phyloP scores from a whole-genome alignment of 2,113 vertebrate genomes.

The Albula glossodonta region DNA sequence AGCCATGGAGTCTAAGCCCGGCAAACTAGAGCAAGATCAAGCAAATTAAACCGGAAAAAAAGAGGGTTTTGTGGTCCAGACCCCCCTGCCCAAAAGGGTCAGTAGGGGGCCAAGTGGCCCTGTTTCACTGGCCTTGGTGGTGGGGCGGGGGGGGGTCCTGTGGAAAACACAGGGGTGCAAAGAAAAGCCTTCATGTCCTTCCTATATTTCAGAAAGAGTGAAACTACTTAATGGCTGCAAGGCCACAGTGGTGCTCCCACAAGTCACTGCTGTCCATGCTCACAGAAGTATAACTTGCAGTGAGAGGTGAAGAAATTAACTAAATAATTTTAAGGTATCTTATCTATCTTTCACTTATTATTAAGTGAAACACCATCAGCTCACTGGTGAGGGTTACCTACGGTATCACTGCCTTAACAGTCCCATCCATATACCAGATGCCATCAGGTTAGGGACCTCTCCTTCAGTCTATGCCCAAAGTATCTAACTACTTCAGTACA shows the following conservation, averaged over 20 bases:
- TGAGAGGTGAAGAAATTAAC: no score
- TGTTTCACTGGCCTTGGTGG: background rate
- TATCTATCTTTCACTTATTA: no score
- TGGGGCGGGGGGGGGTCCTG: background rate
- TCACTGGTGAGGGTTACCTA: background rate
- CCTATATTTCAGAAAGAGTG: background rate
- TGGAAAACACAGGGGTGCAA: background rate
- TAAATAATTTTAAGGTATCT: no score
- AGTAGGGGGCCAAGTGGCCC: background rate
- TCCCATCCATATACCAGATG: background rate
- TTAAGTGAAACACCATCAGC: background rate
- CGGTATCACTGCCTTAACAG: background rate
- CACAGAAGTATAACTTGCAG: no score
- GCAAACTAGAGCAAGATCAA: constrained; percentile 40
- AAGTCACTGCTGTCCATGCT: no score
- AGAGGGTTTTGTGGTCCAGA: constrained; percentile 15
- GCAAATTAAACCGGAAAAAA: constrained; percentile 34
- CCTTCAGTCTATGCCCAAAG: background rate
- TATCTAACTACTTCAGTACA: background rate
- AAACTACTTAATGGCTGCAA: no score
- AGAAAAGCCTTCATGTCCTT: background rate
- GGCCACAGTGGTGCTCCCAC: no score
- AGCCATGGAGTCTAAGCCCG: constrained; percentile 31
- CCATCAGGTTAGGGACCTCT: background rate
- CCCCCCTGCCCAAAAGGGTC: background rate